Conservation (phyloP, 2,797 vertebrate genomes). For the Streptopelia turtur region DNA sequence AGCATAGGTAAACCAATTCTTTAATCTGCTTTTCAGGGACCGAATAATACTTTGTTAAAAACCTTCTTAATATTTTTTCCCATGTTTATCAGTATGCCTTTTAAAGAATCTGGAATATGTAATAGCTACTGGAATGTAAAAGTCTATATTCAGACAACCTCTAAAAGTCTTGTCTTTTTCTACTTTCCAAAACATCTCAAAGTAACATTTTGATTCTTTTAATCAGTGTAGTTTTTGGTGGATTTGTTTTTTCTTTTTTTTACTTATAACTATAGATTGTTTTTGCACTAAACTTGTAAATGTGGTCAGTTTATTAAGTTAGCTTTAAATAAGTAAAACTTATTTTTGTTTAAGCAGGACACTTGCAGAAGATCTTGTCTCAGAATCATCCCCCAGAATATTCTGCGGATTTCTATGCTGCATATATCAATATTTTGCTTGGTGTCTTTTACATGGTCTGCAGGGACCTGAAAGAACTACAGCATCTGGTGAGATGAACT, state of each 20-base stretch:
- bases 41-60: neutral
- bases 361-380: constrained; percentile 92
- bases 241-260: neutral
- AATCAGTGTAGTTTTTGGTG: neutral
- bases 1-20: constrained; percentile 87
- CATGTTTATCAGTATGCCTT: neutral
- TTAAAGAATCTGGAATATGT: neutral
- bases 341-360: constrained; percentile 77
- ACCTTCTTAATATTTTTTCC: neutral
- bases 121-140: neutral
- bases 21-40: neutral
- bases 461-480: constrained; percentile 93
- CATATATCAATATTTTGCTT: constrained; percentile 95
- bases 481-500: constrained; percentile 87
- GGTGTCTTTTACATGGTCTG: constrained; percentile 96
- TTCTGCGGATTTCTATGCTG: constrained; percentile 91
- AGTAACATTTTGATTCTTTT: neutral
- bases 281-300: neutral
- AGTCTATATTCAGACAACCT: neutral
- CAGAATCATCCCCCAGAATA: constrained; percentile 87
- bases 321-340: neutral
- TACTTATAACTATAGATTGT: neutral
- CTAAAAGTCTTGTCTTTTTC: neutral
- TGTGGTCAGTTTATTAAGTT: neutral
- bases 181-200: neutral